Evolutionary conservation across 2,888 invertebrate species (phyloP).

Genomic region (Erynnis tages): DNA sequence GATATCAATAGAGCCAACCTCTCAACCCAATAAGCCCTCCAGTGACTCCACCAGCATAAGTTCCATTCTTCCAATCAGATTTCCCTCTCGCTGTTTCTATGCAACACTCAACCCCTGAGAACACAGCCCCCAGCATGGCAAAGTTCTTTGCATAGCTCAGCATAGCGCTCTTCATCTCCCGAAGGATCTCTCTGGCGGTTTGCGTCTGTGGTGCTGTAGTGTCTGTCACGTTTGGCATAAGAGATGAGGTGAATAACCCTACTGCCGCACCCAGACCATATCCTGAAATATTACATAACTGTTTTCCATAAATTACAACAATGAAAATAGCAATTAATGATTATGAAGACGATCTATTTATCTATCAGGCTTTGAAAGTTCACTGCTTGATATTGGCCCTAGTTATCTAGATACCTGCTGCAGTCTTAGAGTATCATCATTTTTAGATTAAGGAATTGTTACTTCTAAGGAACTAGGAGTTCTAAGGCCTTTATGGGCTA

Average conservation of each 20-base stretch:
- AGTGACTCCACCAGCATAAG: conserved; percentile 95
- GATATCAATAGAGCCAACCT: conserved; percentile 68
- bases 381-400: no score
- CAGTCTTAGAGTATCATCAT: no score
- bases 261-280: conserved; percentile 97
- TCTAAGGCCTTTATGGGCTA: no score
- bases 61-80: conserved; percentile 98
- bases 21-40: conserved; percentile 95
- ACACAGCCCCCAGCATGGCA: conserved; percentile 96
- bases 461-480: no score
- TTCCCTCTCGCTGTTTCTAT: conserved; percentile 97
- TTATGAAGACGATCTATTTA: no score
- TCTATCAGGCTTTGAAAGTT: no score
- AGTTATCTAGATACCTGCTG: no score
- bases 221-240: conserved; percentile 92
- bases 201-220: conserved; percentile 86
- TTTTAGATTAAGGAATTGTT: no score
- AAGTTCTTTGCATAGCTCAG: conserved; percentile 98
- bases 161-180: conserved; percentile 95
- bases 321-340: no score
- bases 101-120: conserved; percentile 96
- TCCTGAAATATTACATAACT: no score
- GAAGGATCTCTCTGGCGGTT: conserved; percentile 91
- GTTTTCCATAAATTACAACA: no score
- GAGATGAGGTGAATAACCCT: conserved; percentile 97